Evolutionary conservation across 2,888 invertebrate species (phyloP).

Genomic region (Carabus problematicus): DNA sequence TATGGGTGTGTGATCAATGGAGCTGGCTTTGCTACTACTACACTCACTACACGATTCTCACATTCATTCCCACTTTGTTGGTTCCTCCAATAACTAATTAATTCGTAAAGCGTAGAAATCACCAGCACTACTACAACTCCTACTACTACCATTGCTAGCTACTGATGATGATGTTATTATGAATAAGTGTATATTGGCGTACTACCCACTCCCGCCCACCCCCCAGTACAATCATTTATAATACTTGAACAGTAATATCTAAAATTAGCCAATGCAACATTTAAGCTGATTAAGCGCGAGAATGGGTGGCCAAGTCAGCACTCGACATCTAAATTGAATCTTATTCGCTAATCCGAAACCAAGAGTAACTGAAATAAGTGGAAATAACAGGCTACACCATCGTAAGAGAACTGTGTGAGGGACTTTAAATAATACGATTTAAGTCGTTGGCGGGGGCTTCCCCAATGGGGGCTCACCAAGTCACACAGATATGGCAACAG

Average conservation of each 20-base stretch:
- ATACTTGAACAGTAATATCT: slow-evolving; percentile 17
- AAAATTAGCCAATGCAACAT: slow-evolving; percentile 43
- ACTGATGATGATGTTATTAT: slow-evolving; percentile 14
- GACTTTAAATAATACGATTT: slow-evolving; percentile 42
- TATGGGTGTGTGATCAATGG: too few relatives aligned
- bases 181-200: slow-evolving; percentile 14
- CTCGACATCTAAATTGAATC: slow-evolving; percentile 42
- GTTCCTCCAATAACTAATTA: slow-evolving; percentile 4
- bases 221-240: background rate
- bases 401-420: background rate
- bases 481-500: slow-evolving; percentile 34
- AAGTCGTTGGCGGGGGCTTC: slow-evolving; percentile 17
- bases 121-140: too few relatives aligned
- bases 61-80: background rate
- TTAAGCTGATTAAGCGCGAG: slow-evolving; percentile 38
- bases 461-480: background rate
- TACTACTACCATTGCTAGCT: background rate
- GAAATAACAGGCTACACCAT: slow-evolving; percentile 38
- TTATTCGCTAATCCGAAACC: slow-evolving; percentile 39
- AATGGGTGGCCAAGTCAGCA: slow-evolving; percentile 43
- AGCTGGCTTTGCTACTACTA: background rate
- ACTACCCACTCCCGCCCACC: slow-evolving; percentile 8
- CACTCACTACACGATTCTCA: background rate
- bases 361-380: slow-evolving; percentile 42
- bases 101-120: background rate